Base-by-base conservation (phyloP, 2,888 invertebrate genomes). In the Chalcosyrphus nemorum region DNA sequence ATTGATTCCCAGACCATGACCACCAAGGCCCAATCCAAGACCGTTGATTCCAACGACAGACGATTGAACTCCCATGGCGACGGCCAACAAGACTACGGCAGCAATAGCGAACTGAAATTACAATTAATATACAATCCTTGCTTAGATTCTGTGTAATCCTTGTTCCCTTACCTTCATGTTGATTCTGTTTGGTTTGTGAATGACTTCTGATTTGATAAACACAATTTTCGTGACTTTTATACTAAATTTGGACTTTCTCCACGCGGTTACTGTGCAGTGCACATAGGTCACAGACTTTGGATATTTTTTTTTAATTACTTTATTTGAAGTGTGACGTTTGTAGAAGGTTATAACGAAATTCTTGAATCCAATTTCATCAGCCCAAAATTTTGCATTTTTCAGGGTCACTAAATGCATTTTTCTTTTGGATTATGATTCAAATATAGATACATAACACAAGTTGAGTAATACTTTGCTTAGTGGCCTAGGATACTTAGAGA, bases 41-140 rank as follows among this genome's bases (percentile, higher is more conserved):
- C 57, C 50, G 9, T 65, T 65, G 50, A 57, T 35, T 7, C 59
- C 38, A 65, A 90, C 87, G 75, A 90, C 74, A 2, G 90, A 90
- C 4, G 90, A 89, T 87, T 91, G 89, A 21, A 88, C 89, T 72
- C 89, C 89, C 87, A 89, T 87, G 87, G 89, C 89, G 38, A 91
- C 88, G 75, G 90, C 91, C 88, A 91, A 88, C 78, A 89, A 87
- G 86, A 90, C 86, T 86, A 87, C 86, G 70, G 87, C 88, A 71
- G 88, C 87, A 68, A 86, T 80, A 81, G 87, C 87, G 88, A 89
- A 90, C 89, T 90, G 72, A 2, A 86, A 61, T 27, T 57, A 54
- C 6, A 1, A 13, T 59, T 13, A 13, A 19, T 5, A 63, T 59
- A 0, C n/a, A 19, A 21, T 27, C 27, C 29, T 21, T 19, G 11